These are phyloP conservation scores for Epistrophe eligans DNA, from an alignment of 2,888 invertebrate species.

Conservation along the genomic window DNA sequence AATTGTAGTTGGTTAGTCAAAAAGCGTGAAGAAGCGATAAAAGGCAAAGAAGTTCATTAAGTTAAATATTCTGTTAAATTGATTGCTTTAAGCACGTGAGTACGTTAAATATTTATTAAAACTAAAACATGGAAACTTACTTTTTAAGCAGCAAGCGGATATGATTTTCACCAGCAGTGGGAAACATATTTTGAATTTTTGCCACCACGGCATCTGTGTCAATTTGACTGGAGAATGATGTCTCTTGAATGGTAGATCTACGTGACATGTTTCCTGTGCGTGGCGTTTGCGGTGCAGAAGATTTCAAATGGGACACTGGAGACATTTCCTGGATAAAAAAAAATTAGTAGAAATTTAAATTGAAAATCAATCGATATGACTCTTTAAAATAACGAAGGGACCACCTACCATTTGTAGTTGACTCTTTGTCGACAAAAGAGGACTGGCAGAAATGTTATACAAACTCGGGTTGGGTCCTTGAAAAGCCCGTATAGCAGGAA, in stretches of 20 bases:
- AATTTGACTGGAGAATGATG: conserved; percentile 86
- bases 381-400: neutral
- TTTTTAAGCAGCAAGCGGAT: conserved; percentile 94
- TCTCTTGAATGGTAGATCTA: conserved; percentile 86
- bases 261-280: conserved; percentile 81
- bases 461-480: conserved; percentile 83
- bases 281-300: conserved; percentile 78
- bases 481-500: conserved; percentile 87
- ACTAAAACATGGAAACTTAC: conserved; percentile 86
- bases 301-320: conserved; percentile 80
- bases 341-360: neutral
- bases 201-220: conserved; percentile 90
- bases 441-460: conserved; percentile 83
- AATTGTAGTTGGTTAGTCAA: conserved; percentile 74
- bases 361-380: neutral
- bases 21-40: conserved; percentile 75
- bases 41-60: conserved; percentile 70
- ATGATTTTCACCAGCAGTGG: conserved; percentile 94
- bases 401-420: conserved; percentile 78
- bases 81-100: conserved; percentile 61
- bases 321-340: conserved; percentile 82
- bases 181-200: conserved; percentile 94
- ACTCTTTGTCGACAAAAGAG: conserved; percentile 81
- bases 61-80: conserved; percentile 53
- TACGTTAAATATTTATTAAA: conserved; percentile 21